phyloP scores from a whole-genome alignment of 1,140 invertebrate species.

The Oppia nitens region DNA sequence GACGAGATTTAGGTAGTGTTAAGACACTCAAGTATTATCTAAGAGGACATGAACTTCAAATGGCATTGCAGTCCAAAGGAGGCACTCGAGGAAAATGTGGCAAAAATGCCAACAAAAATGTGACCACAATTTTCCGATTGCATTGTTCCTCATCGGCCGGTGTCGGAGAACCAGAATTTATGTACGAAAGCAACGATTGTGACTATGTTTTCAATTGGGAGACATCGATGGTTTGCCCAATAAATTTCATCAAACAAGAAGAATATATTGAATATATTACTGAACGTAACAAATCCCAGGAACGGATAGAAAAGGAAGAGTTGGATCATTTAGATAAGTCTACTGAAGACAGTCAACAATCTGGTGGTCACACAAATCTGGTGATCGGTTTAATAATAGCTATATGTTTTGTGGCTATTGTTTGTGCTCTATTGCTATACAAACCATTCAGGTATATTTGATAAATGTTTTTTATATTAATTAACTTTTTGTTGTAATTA shows the following conservation, averaged over 20 bases:
- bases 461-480: not conserved
- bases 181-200: slow-evolving; percentile 25
- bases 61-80: slow-evolving; percentile 14
- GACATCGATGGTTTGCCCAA: slow-evolving; percentile 23
- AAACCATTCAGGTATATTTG: not conserved
- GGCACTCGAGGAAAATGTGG: slow-evolving; percentile 15
- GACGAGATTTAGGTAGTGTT: slow-evolving; percentile 20
- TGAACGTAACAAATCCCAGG: too few species aligned
- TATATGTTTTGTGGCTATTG: not conserved
- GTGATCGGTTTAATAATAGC: not conserved
- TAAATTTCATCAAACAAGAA: not conserved
- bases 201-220: slow-evolving; percentile 29
- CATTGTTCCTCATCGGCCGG: slow-evolving; percentile 14
- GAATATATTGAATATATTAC: too few species aligned
- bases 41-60: slow-evolving; percentile 15
- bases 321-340: not conserved
- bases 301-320: not conserved
- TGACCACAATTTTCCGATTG: slow-evolving; percentile 16
- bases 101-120: slow-evolving; percentile 19
- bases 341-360: not conserved
- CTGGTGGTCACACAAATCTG: not conserved
- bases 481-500: not conserved
- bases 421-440: not conserved
- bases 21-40: slow-evolving; percentile 15
- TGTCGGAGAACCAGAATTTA: slow-evolving; percentile 21